Evolutionary conservation across 2,113 vertebrate species (phyloP).

Genomic region (Cichladusa arquata): DNA sequence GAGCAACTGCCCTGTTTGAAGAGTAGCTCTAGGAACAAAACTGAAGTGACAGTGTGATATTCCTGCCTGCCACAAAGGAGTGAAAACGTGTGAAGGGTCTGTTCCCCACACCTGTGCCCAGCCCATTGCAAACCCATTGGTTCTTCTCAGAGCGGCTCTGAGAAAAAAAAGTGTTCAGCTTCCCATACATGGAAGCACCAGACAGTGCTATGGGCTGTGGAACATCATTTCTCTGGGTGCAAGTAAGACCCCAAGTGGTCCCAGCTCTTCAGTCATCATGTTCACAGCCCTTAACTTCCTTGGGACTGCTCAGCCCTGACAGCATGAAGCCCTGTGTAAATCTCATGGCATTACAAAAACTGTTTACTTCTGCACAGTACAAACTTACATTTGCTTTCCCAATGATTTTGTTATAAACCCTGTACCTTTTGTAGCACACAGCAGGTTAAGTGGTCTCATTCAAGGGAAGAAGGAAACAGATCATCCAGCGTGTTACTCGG

Average conservation of each 20-base stretch:
- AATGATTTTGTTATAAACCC: not conserved
- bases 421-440: not conserved
- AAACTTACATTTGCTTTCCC: not conserved
- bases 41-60: conserved; percentile 15
- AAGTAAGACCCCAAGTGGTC: not conserved
- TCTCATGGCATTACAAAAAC: not conserved
- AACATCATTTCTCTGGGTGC: not conserved
- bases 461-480: not conserved
- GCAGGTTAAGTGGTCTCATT: not conserved
- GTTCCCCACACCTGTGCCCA: not conserved
- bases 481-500: not conserved
- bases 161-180: not conserved
- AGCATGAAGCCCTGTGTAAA: conserved; percentile 9
- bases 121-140: not conserved
- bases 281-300: not conserved
- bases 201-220: not conserved
- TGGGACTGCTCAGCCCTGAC: not conserved
- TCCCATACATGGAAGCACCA: not conserved
- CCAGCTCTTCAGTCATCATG: not conserved
- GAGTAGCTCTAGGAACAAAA: conserved; percentile 27
- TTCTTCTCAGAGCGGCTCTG: not conserved
- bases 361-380: not conserved
- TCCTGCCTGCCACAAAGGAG: not conserved
- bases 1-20: not conserved
- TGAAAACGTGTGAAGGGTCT: not conserved